These are phyloP conservation scores for Trachymyrmex cornetzi DNA, from an alignment of 1,140 invertebrate species.

Conservation along the genomic window DNA sequence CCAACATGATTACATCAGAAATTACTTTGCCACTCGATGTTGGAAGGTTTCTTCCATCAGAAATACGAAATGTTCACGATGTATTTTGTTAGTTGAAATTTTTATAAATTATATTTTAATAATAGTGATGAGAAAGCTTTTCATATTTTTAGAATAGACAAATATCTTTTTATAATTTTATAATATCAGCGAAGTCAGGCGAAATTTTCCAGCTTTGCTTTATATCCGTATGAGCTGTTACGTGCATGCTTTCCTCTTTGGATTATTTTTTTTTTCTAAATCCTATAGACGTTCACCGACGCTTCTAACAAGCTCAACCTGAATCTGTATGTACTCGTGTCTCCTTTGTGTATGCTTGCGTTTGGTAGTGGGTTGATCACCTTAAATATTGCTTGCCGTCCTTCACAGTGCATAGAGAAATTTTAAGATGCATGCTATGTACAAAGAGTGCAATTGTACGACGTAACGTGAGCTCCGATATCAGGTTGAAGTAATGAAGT, in stretches of 20 bases:
- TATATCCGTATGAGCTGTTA: slow-evolving; percentile 69
- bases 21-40: background rate
- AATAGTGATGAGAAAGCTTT: background rate
- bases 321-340: slow-evolving; percentile 30
- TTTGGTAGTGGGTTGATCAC: slow-evolving; percentile 71
- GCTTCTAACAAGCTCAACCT: slow-evolving; percentile 45
- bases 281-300: slow-evolving; percentile 46
- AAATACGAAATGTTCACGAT: background rate
- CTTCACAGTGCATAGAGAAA: slow-evolving; percentile 68
- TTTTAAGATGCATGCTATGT: slow-evolving; percentile 67
- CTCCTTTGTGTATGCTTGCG: slow-evolving; percentile 66
- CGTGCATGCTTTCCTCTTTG: slow-evolving; percentile 66
- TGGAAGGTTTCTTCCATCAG: background rate
- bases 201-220: slow-evolving; percentile 66
- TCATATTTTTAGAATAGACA: background rate
- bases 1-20: background rate
- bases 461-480: slow-evolving; percentile 44
- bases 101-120: background rate
- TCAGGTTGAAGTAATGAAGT: background rate
- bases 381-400: slow-evolving; percentile 63
- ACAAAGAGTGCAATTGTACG: slow-evolving; percentile 57
- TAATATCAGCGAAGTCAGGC: slow-evolving; percentile 46
- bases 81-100: background rate
- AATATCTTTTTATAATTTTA: background rate
- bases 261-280: slow-evolving; percentile 48